A percentile compares a stretch with the other conserved stretches of the same genome.
These are phyloP conservation scores for Xerus inauris DNA, from an alignment of 2,113 vertebrate genomes.

Conservation along the genomic window DNA sequence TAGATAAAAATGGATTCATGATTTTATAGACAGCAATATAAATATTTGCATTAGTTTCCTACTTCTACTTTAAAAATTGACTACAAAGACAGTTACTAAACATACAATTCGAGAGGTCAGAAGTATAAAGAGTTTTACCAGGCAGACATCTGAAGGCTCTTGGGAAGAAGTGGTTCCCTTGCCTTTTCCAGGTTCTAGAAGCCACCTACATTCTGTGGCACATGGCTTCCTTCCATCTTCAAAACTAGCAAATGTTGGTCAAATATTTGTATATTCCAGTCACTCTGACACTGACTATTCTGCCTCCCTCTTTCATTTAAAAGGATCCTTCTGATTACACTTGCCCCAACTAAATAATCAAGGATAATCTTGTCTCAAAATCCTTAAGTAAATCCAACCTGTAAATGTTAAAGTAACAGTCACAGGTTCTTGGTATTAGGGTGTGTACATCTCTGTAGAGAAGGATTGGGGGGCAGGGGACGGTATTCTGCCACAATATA, in stretches of 20 bases:
- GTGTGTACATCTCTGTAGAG: accelerated
- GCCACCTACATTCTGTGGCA: not conserved
- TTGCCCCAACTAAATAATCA: not conserved
- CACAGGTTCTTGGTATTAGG: not conserved
- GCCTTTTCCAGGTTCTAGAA: not conserved
- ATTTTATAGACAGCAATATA: not conserved
- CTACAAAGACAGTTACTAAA: not conserved
- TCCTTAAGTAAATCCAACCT: not conserved
- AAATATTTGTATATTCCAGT: not conserved
- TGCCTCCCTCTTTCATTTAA: not conserved
- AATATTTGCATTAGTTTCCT: not conserved
- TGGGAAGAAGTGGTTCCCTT: not conserved
- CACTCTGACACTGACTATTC: not conserved
- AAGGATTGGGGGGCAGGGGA: too few relatives aligned
- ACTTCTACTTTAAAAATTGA: not conserved
- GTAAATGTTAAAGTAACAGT: not conserved
- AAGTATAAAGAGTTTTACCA: not conserved
- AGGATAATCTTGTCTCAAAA: not conserved
- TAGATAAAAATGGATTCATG: not conserved
- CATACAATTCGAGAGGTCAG: not conserved
- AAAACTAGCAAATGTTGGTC: not conserved
- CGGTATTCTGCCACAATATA: not conserved
- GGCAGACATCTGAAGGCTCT: not conserved
- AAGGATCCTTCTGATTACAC: not conserved
- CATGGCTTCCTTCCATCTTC: not conserved